Evolutionary conservation across 2,888 invertebrate genomes (phyloP), one percentile per base, ranked within the genome.

Genomic region (Pterobdella sp.): DNA sequence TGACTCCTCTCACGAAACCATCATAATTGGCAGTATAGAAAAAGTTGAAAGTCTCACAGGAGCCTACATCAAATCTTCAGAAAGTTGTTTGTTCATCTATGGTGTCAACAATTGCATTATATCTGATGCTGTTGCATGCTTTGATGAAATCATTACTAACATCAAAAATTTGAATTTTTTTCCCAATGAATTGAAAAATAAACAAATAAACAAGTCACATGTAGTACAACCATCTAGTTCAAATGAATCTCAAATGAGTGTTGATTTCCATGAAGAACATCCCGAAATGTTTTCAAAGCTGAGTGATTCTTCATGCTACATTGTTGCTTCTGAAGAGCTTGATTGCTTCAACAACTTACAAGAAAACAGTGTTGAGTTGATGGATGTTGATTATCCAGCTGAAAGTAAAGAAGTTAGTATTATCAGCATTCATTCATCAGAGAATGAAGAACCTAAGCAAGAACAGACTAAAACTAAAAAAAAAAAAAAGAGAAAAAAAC

Each of bases 71-170:
- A 22, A 56, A 56, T 4, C 60, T 26, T 22, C n/a, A 3, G 60
- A 56, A n/a, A 56, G 60, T 26, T 56, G n/a, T 56, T 26, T 56
- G 4, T 56, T 56, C 60, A 56, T 56, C n/a, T 56, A 56, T 56
- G 60, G 60, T 3, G 60, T 56, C n/a, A 56, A 56, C 60, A 56
- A 56, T 4, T 3, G 26, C 4, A 56, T 56, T 3, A 3, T 56
- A 14, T 7, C 60, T 56, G 4, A 4, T 4, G 60, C 60, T 26
- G 60, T 56, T 4, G 3, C 14, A 7, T 56, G 18, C n/a, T n/a
- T 56, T 7, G 60, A 56, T 26, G n/a, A 4, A 22, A 14, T 56
- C n/a, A 22, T 56, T n/a, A 26, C 18, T n/a, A 3, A 56, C n/a
- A 14, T 56, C 4, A 56, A 56, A 14, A 42, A 42, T 18, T n/a